These are phyloP conservation scores for Cladopsammia gracilis DNA, from an alignment of 64 coral and sea anemone species.

Conservation along the genomic window DNA sequence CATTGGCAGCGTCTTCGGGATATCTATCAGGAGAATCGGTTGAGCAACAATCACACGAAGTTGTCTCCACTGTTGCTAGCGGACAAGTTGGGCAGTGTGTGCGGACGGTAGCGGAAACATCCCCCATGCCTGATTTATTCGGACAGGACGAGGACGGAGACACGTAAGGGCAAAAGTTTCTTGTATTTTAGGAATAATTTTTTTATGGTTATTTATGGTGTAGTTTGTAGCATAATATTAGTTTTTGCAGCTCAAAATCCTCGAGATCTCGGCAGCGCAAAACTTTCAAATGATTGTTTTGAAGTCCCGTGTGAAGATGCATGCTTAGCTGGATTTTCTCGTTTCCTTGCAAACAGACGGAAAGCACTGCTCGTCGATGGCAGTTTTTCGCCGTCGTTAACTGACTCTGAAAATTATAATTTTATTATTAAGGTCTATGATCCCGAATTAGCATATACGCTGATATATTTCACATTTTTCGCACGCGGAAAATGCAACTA, in stretches of 20 bases:
- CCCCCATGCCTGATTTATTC: conserved; percentile 46
- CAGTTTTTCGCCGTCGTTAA: no score
- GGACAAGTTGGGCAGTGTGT: background rate
- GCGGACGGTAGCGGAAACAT: conserved; percentile 41
- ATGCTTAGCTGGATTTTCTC: no score
- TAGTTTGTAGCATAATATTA: no score
- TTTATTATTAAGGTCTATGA: no score
- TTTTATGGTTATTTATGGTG: background rate
- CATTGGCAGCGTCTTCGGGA: no score
- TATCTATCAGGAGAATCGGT: background rate
- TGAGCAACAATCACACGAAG: background rate
- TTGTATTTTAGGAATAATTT: background rate
- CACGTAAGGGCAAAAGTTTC: conserved; percentile 52
- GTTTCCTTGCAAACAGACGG: no score
- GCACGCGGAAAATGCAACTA: no score
- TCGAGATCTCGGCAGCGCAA: background rate
- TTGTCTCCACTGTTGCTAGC: background rate
- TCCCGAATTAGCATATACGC: no score
- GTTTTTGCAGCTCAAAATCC: background rate
- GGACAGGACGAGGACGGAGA: conserved; percentile 76
- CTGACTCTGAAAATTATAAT: no score
- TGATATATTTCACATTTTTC: no score
- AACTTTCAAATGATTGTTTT: background rate
- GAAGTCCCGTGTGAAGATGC: no score
- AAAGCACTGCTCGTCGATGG: no score